Base-by-base conservation (phyloP, 2,888 invertebrate genomes). In the Congeria kusceri region DNA sequence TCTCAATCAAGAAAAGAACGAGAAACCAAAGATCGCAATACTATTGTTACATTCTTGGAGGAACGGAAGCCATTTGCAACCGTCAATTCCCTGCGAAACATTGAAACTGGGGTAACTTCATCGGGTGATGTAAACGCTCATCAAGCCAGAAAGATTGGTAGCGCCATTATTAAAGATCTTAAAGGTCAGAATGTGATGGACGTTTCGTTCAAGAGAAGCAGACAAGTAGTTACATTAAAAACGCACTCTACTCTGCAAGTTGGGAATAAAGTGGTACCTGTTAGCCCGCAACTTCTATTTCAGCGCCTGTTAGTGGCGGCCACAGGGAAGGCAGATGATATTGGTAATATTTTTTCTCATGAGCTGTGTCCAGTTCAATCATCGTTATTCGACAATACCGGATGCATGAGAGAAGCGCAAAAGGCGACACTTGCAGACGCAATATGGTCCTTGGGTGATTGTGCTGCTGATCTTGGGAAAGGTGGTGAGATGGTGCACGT, bases 271-370 rank as follows among this genome's bases (percentile, higher is more conserved):
- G 20, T 28, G 13, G 49, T 86, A n/a, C 27, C 80, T 15, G 64
- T 85, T 9, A 86, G 86, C 71, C 80, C 83, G 11, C 78, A 84
- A 28, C 74, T 85, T 3, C 47, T 87, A 9, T 86, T 87, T 53
- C 86, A 87, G 56, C 32, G 84, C 15, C 65, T 86, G 2, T 57
- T 71, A 13, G 65, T 74, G 23, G 86, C 71, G 28, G 74, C 77
- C n/a, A 49, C 63, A 20, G 32, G 64, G 23, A 1, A 53, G 62
- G 15, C 7, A 11, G 67, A 66, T 18, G 47, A 67, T 9, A 27
- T 47, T 18, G 59, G 46, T 15, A 13, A 29, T 23, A 3, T 62
- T 15, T 57, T 58, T 28, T 18, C 18, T 15, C 70, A 64, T 29
- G 64, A 59, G 28, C 53, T 72, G 18, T 58, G 64, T 20, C n/a